phyloP scores from a whole-genome alignment of 2,888 invertebrate species.

The Ennomos fuscantarius region DNA sequence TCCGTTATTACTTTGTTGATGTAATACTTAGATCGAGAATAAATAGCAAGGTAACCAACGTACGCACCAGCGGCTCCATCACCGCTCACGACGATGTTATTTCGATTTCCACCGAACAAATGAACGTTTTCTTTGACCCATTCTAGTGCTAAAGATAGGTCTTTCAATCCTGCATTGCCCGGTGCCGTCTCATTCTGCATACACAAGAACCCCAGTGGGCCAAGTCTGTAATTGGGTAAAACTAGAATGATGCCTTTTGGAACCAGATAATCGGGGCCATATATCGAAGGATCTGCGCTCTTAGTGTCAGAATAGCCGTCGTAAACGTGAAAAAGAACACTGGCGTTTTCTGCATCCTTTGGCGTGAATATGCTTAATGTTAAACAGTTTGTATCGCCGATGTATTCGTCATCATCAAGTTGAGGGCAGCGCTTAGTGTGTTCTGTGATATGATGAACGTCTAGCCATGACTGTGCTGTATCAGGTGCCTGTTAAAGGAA shows the following conservation, averaged over 20 bases:
- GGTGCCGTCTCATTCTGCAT: slow-evolving; percentile 60
- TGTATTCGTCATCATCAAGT: slow-evolving; percentile 42
- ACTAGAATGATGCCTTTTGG: slow-evolving; percentile 61
- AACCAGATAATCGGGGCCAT: slow-evolving; percentile 68
- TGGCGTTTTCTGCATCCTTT: slow-evolving; percentile 42
- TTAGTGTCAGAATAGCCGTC: slow-evolving; percentile 60
- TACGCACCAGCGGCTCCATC: slow-evolving; percentile 65
- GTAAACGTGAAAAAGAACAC: slow-evolving; percentile 72
- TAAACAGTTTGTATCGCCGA: slow-evolving; percentile 64
- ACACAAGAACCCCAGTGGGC: slow-evolving; percentile 73
- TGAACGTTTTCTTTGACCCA: slow-evolving; percentile 67
- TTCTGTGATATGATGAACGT: slow-evolving; percentile 41
- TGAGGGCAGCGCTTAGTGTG: slow-evolving; percentile 66
- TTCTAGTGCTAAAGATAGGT: slow-evolving; percentile 64
- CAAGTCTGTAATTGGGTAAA: slow-evolving; percentile 72
- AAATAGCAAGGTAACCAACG: slow-evolving; percentile 64
- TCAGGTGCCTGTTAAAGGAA: slow-evolving; percentile 56
- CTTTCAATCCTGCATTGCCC: slow-evolving; percentile 75
- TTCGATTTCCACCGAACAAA: slow-evolving; percentile 67
- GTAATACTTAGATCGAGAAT: slow-evolving; percentile 53
- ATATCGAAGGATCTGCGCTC: slow-evolving; percentile 61
- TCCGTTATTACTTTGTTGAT: slow-evolving; percentile 69
- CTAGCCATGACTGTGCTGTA: slow-evolving; percentile 44
- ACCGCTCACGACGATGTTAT: slow-evolving; percentile 68
- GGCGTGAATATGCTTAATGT: slow-evolving; percentile 70